Evolutionary conservation across 92 coral and sea anemone species (phyloP), one percentile per base, ranked within the genome.

Genomic region (Heliopora coerulea): DNA sequence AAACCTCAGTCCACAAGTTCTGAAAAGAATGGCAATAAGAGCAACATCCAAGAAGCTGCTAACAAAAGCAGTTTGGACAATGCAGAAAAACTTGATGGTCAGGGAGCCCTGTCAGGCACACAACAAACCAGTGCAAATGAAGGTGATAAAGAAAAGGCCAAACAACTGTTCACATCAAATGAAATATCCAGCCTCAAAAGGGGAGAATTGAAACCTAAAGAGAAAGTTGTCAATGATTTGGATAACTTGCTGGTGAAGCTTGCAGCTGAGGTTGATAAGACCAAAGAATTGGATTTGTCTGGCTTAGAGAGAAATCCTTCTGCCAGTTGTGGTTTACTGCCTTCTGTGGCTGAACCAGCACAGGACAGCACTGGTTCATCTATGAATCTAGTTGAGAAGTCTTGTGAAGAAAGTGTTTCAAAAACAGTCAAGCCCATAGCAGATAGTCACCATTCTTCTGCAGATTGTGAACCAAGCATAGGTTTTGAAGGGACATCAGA

Each of bases 191-290:
- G 11, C 42, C 42, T 37, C 11, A 11, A 37, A 4, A 37, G 11
- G 42, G 11, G 11, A 37, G 6, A 11, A 37, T 11, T 6, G 18
- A 61, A 18, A 46, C 23, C 59, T 18, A 27, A 59, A 18, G 20
- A 21, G 0, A 68, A 44, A 68, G 75, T 68, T 68, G 60, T 68
- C 1, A 28, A 18, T 48, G 75, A 68, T 68, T 68, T 68, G 60
- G 59, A 68, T 29, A 29, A 14, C 32, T 68, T 68, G 60, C 57
- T 68, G 24, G 18, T 48, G 0, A 48, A 29, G 23, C 37, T 68
- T 19, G 75, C 75, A 4, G 75, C 75, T 21, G 75, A 68, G 20
- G 60, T 48, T 48, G 40, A 68, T 10, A 68, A 68, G 8, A 52
- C 60, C 26, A 48, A 52, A 27, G 56, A 50, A 8, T 2, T 46